Base-by-base conservation (phyloP, 2,888 invertebrate species). In the Drosophila bunnanda region DNA sequence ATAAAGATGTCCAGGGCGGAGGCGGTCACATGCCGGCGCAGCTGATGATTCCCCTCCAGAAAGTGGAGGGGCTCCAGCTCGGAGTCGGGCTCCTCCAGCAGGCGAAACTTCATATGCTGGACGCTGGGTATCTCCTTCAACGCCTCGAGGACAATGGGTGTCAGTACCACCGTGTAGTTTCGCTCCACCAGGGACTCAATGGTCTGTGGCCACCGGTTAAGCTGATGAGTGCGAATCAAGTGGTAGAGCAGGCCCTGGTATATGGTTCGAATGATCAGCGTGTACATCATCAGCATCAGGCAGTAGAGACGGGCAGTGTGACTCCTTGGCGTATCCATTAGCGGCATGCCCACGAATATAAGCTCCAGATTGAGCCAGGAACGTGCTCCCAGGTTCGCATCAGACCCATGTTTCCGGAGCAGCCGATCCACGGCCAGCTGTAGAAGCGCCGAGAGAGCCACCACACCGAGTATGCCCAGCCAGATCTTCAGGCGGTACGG, bases 201-300 rank as follows among this genome's bases (percentile, higher is more conserved):
- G 17, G 74, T 52, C 32, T 69, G 61, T 0, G 89, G 89, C 62
- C 84, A 30, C 0, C 57, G 56, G 6, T 69, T 71, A n/a, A 80
- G 48, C 32, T 81, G 77, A 2, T 80, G 80, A 1, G 80, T 83
- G 3, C 85, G 76, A 41, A 90, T 88, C 8, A 90, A 56, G 34
- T 90, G 79, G 34, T 79, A 90, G 1, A 91, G 52, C 8, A 87
- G 66, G 3, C 89, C 84, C 53, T 90, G 90, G 50, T 91, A 91
- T 6, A 80, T 76, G n/a, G 79, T 80, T 9, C 91, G 89, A 32
- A 91, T 61, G 44, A 91, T 70, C 36, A 91, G 55, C 2, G 79
- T 75, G 58, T 65, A 80, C 48, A 80, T 15, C 75, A 85, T 81
- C 20, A 83, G 32, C 46, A 74, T 32, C 1, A 81, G 59, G 69